Evolutionary conservation across 1,140 invertebrate genomes (phyloP).

Genomic region (Acyrthosiphon pisum): DNA sequence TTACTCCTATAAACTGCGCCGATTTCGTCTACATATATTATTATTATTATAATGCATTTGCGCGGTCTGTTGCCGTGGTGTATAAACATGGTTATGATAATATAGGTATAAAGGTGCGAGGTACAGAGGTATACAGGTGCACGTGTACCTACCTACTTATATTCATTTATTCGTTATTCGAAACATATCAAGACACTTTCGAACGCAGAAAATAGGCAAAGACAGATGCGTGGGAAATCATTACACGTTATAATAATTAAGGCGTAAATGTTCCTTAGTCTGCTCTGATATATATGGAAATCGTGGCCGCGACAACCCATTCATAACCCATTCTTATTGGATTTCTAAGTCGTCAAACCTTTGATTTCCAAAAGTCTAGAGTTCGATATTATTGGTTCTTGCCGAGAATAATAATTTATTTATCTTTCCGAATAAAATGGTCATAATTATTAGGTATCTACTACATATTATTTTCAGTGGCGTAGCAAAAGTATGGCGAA

Average conservation of each 20-base stretch:
- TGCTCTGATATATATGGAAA: background rate
- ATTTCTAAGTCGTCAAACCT: background rate
- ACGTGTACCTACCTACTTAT: too few species aligned
- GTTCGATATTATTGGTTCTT: background rate
- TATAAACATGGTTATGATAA: background rate
- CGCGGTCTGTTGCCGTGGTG: background rate
- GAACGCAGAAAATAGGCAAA: too few species aligned
- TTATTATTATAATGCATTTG: background rate
- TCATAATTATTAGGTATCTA: background rate
- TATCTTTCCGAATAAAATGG: background rate
- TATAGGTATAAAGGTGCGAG: too few species aligned
- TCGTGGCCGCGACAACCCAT: background rate
- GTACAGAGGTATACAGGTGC: too few species aligned
- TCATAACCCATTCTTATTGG: too few species aligned
- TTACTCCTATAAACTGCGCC: background rate
- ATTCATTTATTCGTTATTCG: too few species aligned
- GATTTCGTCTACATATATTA: background rate
- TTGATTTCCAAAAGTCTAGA: background rate
- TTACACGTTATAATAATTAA: too few species aligned
- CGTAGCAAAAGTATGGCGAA: too few species aligned
- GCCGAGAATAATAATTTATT: background rate
- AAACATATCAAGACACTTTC: too few species aligned
- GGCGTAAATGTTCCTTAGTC: too few species aligned
- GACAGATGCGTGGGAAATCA: too few species aligned
- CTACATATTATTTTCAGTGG: background rate